These are phyloP conservation scores for Drosophila repleta DNA, from an alignment of 1,140 invertebrate species.

Conservation along the genomic window DNA sequence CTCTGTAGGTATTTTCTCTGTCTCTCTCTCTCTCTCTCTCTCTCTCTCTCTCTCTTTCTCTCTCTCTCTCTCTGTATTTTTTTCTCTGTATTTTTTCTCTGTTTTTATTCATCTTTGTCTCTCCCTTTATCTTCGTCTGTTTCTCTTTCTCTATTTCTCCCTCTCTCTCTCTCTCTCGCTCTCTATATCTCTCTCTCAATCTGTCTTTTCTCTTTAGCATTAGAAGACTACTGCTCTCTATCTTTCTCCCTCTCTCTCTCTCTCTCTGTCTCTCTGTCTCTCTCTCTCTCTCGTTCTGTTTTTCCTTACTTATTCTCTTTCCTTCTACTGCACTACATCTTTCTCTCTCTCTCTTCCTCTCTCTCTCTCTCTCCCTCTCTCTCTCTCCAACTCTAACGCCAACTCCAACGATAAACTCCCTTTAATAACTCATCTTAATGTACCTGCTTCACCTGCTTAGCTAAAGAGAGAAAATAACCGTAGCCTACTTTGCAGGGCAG, in stretches of 20 bases:
- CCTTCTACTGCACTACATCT: no score
- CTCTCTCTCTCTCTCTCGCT: neutral
- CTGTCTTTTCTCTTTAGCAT: no score
- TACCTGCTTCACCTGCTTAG: neutral
- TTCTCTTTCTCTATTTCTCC: neutral
- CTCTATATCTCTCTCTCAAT: no score
- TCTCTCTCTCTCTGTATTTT: no score
- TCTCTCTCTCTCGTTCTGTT: neutral
- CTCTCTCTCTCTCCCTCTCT: neutral
- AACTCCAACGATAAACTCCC: neutral
- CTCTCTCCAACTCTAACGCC: neutral
- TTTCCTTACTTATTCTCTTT: neutral
- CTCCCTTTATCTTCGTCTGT: no score
- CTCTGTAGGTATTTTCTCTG: no score
- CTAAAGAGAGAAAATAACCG: conserved; percentile 1
- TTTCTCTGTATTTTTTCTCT: no score
- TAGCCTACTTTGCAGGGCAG: conserved; percentile 31
- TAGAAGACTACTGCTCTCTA: no score
- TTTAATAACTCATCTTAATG: conserved; percentile 3
- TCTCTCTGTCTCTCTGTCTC: neutral
- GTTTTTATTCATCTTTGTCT: neutral
- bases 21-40: no score
- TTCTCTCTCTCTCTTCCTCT: no score
- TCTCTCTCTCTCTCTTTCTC: no score
- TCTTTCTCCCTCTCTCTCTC: no score